These are phyloP conservation scores for Apostichopus parvimensis DNA, from an alignment of 35 echinoderm and acorn worm genomes.

Conservation along the genomic window DNA sequence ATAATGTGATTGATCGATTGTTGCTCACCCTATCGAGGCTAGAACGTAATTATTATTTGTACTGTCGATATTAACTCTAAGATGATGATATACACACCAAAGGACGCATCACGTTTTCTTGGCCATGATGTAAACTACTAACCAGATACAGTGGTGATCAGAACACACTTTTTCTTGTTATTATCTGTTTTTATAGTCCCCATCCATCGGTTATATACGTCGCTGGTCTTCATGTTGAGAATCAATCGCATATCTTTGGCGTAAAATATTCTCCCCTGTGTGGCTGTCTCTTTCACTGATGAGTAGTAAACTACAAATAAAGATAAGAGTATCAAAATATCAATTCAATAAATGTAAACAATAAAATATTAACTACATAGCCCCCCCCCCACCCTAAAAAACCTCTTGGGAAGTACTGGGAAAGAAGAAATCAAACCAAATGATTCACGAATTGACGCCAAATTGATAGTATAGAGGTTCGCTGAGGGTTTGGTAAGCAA, in stretches of 20 bases:
- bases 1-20: too few relatives aligned
- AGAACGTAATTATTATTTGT: too few relatives aligned
- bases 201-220: conserved; percentile 17
- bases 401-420: too few relatives aligned
- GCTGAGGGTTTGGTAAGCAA: too few relatives aligned
- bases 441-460: too few relatives aligned
- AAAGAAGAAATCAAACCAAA: too few relatives aligned
- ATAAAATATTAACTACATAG: neutral
- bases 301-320: neutral
- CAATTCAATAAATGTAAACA: neutral
- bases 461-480: too few relatives aligned
- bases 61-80: too few relatives aligned
- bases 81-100: too few relatives aligned
- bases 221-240: conserved; percentile 7
- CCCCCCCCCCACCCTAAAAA: neutral
- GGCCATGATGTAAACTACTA: too few relatives aligned
- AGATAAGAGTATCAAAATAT: neutral
- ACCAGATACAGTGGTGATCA: neutral
- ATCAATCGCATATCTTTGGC: conserved; percentile 9
- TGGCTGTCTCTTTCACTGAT: neutral
- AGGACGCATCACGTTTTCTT: too few relatives aligned
- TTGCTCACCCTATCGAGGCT: too few relatives aligned
- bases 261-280: conserved; percentile 3
- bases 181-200: neutral
- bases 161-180: neutral